phyloP scores from a whole-genome alignment of 2,113 vertebrate genomes.

The Gallinago media region DNA sequence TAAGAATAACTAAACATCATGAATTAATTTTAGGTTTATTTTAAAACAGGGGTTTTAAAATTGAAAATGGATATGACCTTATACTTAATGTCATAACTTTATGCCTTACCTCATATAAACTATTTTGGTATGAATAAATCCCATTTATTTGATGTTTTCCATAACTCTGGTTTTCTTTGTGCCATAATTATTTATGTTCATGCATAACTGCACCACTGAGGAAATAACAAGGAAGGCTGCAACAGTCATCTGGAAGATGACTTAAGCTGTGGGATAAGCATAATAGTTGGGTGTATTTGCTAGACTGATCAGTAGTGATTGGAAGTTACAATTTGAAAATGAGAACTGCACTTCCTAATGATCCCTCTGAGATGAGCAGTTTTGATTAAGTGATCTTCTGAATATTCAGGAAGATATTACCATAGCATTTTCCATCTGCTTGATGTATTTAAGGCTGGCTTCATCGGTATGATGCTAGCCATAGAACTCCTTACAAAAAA shows the following conservation, averaged over 20 bases:
- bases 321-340: background rate
- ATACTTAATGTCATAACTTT: background rate
- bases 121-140: background rate
- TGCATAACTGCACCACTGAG: background rate
- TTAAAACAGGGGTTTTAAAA: background rate
- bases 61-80: background rate
- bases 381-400: slow-evolving; percentile 18
- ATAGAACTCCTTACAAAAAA: background rate
- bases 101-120: background rate
- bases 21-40: background rate
- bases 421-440: background rate
- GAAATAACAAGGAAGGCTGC: background rate
- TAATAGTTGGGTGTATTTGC: background rate
- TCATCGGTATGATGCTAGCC: background rate
- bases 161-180: background rate
- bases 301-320: background rate
- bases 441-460: background rate
- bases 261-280: background rate
- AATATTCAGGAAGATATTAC: background rate
- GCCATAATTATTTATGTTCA: background rate
- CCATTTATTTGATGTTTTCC: background rate
- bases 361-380: background rate
- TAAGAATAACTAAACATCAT: background rate
- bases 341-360: slow-evolving; percentile 5
- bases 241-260: background rate